phyloP scores from a whole-genome alignment of 2,888 invertebrate genomes.

The Eugnorisma glareosa region DNA sequence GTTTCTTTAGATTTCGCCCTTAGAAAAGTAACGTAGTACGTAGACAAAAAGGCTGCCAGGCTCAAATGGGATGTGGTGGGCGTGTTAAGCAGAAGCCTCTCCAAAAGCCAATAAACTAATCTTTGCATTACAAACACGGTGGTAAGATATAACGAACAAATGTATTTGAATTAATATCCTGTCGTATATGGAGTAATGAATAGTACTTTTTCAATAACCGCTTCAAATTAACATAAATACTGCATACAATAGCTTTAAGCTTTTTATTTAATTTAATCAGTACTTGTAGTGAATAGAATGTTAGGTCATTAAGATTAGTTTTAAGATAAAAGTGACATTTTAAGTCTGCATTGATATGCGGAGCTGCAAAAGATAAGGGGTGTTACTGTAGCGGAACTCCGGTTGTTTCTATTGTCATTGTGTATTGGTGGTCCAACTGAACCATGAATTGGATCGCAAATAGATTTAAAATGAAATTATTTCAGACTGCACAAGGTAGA shows the following conservation, averaged over 20 bases:
- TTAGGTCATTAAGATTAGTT: slow-evolving; percentile 31
- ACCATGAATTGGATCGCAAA: slow-evolving; percentile 9
- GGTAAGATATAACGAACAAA: slow-evolving; percentile 42
- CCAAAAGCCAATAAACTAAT: slow-evolving; percentile 25
- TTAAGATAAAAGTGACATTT: slow-evolving; percentile 38
- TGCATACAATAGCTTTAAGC: slow-evolving; percentile 47
- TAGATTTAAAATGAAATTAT: not conserved
- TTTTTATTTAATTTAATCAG: slow-evolving; percentile 45
- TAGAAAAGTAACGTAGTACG: no score
- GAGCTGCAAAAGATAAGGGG: not conserved
- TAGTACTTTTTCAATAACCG: slow-evolving; percentile 50
- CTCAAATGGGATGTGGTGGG: no score
- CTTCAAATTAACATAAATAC: slow-evolving; percentile 34
- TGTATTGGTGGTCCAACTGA: slow-evolving; percentile 11
- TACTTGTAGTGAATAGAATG: slow-evolving; percentile 21
- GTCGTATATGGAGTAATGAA: slow-evolving; percentile 56
- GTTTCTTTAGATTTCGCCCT: not conserved
- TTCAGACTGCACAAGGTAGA: no score
- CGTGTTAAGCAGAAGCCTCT: slow-evolving; percentile 34
- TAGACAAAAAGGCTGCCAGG: no score
- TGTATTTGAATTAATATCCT: slow-evolving; percentile 57
- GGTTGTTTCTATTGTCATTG: not conserved
- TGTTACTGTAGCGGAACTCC: slow-evolving; percentile 40
- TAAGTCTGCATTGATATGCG: slow-evolving; percentile 2
- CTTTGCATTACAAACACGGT: slow-evolving; percentile 34